Base-by-base conservation (phyloP, 1,140 invertebrate species). In the Trichomalopsis sarcophagae region DNA sequence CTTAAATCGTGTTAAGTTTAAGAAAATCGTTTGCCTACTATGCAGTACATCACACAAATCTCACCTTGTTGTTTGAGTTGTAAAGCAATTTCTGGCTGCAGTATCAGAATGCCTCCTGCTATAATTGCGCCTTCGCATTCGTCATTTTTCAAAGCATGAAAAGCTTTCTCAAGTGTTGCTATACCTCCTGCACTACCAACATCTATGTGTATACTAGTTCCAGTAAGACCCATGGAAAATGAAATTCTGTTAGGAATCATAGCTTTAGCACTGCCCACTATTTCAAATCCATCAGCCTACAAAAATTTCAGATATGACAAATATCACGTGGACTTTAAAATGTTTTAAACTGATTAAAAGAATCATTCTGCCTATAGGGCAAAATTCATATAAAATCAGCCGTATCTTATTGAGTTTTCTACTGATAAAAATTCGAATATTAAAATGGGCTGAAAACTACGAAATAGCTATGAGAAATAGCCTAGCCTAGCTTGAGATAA, bases 41-140 rank as follows among this genome's bases (percentile, higher is more conserved):
- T 36, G 33, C 33, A 4, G 33, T 36, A 36, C 5, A 36, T 36
- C 5, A 36, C 5, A 36, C 33, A 44, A 86, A 87, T 44, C 85
- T 80, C 27, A 89, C 89, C 89, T 81, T 87, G 78, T 36, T 82
- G 69, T 27, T 55, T 74, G 23, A 89, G 62, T 77, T 87, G 85
- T 77, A 82, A 84, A 83, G 88, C 88, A 36, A 87, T 40, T 83
- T 89, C 87, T n/a, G 89, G 88, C 85, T 88, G 88, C 11, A 88
- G 21, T 13, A 27, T 75, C 21, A 87, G 1, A 50, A 86, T 84
- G 2, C 71, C n/a, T 13, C 88, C 86, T 44, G 86, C 88, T 33
- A 96, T 94, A 86, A 96, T 92, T 2, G 94, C 95, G 44, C 92
- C 91, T 84, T 95, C 95, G 90, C 94, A 95, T 84, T 93, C 89